Percentiles rank a stretch among this genome's conserved stretches.
Evolutionary conservation across 2,113 vertebrate genomes (phyloP).

Genomic region (Sturnira hondurensis): DNA sequence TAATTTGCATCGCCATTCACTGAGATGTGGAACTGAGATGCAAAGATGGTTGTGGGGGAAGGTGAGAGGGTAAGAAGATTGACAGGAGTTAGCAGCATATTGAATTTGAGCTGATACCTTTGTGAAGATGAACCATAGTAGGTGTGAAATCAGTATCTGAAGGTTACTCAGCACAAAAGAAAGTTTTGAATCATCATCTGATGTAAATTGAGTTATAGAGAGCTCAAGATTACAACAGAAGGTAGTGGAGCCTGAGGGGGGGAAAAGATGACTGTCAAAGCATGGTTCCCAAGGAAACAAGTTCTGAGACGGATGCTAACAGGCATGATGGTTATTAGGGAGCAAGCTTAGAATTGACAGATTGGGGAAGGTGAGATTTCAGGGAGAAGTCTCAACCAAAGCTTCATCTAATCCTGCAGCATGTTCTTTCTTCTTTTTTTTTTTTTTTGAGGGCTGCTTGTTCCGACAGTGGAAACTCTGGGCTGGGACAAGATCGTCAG

Average conservation of each 20-base stretch:
- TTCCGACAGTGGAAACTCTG: not conserved
- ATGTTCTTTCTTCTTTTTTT: too few relatives aligned
- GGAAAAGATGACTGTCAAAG: not conserved
- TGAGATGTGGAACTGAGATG: not conserved
- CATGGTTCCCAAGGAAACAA: not conserved
- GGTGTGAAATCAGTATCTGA: not conserved
- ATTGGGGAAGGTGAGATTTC: not conserved
- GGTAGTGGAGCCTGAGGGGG: not conserved
- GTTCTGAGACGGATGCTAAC: not conserved
- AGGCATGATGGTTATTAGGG: not conserved
- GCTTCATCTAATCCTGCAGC: not conserved
- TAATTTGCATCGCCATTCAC: not conserved
- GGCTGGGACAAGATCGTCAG: not conserved
- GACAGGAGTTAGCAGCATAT: not conserved
- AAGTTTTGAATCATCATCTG: not conserved
- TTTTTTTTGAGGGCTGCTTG: fast-evolving
- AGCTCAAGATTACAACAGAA: not conserved
- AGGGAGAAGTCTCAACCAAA: not conserved
- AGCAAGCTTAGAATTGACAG: not conserved
- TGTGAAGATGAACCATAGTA: not conserved
- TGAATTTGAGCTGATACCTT: not conserved
- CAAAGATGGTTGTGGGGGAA: not conserved
- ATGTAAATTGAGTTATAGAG: not conserved
- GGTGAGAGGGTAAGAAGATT: not conserved
- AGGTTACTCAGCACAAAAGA: not conserved